These are phyloP conservation scores for Hyaena hyaena DNA, from an alignment of 2,113 vertebrate genomes.

Conservation along the genomic window DNA sequence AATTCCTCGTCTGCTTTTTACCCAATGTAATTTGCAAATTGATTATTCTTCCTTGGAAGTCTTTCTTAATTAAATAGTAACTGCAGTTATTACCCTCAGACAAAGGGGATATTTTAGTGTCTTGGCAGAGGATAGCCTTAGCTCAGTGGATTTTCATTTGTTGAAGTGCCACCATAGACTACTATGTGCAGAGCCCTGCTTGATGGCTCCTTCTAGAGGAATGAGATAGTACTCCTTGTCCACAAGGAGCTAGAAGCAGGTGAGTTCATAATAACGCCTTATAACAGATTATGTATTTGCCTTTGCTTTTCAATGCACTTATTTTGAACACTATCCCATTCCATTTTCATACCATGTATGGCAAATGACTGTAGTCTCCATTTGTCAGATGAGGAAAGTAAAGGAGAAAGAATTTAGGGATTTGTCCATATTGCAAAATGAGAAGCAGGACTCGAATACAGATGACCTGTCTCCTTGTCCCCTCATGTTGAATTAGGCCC, in stretches of 20 bases:
- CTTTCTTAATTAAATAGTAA: constrained; percentile 76
- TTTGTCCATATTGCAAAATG: not conserved
- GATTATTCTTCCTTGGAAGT: constrained; percentile 67
- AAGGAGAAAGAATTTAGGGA: not conserved
- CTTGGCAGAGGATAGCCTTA: constrained; percentile 20
- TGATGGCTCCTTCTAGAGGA: not conserved
- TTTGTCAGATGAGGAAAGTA: not conserved
- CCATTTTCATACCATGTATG: not conserved
- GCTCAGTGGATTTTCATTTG: not conserved
- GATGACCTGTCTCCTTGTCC: not conserved
- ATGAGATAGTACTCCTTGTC: not conserved
- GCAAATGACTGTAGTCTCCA: not conserved
- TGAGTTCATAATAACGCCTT: not conserved
- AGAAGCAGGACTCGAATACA: not conserved
- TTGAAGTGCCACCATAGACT: not conserved
- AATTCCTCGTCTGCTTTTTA: constrained; percentile 22
- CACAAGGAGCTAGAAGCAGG: not conserved
- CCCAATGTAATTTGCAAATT: constrained; percentile 63
- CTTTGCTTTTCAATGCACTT: not conserved
- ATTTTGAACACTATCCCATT: not conserved
- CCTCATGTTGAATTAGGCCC: not conserved
- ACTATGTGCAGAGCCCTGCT: not conserved
- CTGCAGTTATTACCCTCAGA: constrained; percentile 49
- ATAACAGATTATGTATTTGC: not conserved
- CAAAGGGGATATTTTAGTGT: constrained; percentile 37